Percentiles rank a stretch among this genome's conserved stretches.
These are phyloP conservation scores for Mastomys natalensis DNA, from an alignment of 2,113 vertebrate genomes.

Conservation along the genomic window DNA sequence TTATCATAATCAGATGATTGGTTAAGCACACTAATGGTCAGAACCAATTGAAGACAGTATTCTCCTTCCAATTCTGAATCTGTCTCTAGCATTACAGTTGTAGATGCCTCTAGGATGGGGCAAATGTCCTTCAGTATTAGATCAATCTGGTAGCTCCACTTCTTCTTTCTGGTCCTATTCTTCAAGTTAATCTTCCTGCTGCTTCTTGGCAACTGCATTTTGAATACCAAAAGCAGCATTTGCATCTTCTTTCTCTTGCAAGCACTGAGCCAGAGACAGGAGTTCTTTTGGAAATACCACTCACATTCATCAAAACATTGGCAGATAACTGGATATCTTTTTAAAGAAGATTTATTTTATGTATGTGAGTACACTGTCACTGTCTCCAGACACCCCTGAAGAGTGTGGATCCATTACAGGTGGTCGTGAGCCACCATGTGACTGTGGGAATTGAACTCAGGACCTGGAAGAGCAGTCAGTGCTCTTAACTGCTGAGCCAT, in stretches of 20 bases:
- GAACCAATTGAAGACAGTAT: not conserved
- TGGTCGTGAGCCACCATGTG: too few relatives aligned
- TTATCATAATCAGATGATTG: not conserved
- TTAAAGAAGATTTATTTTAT: too few relatives aligned
- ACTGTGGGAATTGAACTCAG: too few relatives aligned
- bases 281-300: not conserved
- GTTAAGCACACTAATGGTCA: not conserved
- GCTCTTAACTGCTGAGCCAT: too few relatives aligned
- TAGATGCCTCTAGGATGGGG: not conserved
- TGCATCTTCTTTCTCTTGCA: not conserved
- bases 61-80: not conserved
- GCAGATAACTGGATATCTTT: not conserved
- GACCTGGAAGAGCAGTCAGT: too few relatives aligned
- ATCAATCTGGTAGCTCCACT: not conserved
- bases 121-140: not conserved
- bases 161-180: not conserved
- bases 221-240: conserved; percentile 1
- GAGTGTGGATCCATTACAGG: too few relatives aligned
- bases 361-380: too few relatives aligned
- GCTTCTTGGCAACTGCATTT: not conserved
- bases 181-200: not conserved
- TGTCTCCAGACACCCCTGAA: too few relatives aligned
- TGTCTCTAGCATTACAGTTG: not conserved
- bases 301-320: not conserved
- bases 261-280: not conserved